Conservation (phyloP, 30 jellyfish, hydroid and myxozoan species). For the Chironex yamaguchii region DNA sequence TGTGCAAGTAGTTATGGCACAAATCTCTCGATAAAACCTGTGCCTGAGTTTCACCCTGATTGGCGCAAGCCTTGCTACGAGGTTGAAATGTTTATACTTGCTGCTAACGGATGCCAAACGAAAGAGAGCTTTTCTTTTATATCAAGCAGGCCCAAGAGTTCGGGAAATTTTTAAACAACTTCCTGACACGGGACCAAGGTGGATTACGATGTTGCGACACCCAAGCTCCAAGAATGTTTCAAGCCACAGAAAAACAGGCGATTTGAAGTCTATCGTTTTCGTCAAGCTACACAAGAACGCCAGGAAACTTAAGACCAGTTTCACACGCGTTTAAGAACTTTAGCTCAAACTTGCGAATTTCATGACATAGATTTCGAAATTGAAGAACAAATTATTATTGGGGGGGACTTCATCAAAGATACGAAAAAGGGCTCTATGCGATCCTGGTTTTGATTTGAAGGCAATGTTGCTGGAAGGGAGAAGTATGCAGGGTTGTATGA, state of each 20-base stretch:
- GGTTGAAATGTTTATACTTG: constrained; percentile 29
- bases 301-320: constrained; percentile 13
- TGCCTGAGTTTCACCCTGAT: too few species aligned
- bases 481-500: too few species aligned
- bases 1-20: too few species aligned
- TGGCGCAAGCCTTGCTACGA: too few species aligned
- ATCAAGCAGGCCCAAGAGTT: background rate
- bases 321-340: constrained; percentile 34
- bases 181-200: constrained; percentile 22
- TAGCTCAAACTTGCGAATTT: constrained; percentile 37
- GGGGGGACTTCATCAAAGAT: background rate
- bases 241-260: constrained; percentile 28
- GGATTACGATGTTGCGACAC: constrained; percentile 24
- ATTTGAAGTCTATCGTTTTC: constrained; percentile 26
- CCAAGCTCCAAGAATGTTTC: constrained; percentile 1
- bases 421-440: constrained; percentile 1
- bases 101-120: constrained; percentile 13
- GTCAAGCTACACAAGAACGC: constrained; percentile 30
- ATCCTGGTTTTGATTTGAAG: background rate
- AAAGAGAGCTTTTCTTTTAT: background rate
- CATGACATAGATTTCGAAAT: constrained; percentile 9
- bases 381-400: background rate
- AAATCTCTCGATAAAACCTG: too few species aligned
- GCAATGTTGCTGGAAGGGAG: constrained; percentile 9
- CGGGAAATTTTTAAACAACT: constrained; percentile 47